Conservation (phyloP, 2,113 vertebrate species). For the Hypocryptadius cinnamomeus region DNA sequence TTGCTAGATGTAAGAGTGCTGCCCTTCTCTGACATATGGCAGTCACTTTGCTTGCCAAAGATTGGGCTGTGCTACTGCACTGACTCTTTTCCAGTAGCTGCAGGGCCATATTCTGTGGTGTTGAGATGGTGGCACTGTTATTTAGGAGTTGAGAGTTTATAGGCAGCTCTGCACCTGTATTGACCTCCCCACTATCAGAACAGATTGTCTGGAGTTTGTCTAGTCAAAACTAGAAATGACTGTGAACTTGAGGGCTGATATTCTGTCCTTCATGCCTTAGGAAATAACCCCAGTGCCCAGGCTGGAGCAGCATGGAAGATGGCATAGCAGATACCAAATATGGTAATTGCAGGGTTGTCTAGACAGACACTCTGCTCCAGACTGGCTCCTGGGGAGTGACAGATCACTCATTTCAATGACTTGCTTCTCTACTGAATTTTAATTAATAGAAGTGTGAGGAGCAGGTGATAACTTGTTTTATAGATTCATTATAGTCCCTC, state of each 20-base stretch:
- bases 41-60: not conserved
- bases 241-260: not conserved
- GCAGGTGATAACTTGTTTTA: conserved; percentile 30
- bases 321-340: not conserved
- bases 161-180: not conserved
- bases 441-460: conserved; percentile 22
- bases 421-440: conserved; percentile 4
- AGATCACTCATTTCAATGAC: conserved; percentile 9
- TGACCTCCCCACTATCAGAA: not conserved
- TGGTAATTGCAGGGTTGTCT: fast-evolving
- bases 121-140: not conserved
- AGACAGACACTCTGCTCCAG: not conserved
- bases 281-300: not conserved
- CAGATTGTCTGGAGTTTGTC: not conserved
- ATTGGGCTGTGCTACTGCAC: not conserved
- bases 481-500: not conserved
- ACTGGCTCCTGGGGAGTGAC: not conserved
- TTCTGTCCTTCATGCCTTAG: not conserved
- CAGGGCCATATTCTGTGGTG: fast-evolving
- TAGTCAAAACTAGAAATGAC: not conserved
- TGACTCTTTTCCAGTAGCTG: not conserved
- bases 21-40: not conserved
- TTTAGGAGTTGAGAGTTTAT: not conserved
- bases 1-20: not conserved
- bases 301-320: not conserved